Evolutionary conservation across 2,888 invertebrate genomes (phyloP), one percentile per base, ranked within the genome.

Genomic region (Cephus runcator): DNA sequence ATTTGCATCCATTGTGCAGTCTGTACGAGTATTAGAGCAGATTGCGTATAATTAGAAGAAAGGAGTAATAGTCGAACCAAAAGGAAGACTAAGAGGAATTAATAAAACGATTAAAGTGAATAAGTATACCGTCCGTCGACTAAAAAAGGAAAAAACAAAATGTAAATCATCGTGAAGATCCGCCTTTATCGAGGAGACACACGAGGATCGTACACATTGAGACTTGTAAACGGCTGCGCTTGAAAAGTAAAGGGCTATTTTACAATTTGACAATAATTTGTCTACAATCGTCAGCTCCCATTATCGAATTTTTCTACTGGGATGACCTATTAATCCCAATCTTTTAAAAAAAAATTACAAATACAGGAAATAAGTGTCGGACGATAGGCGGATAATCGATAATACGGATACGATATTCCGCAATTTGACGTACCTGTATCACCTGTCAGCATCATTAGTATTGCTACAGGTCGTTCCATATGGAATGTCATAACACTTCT

Each of bases 221-320:
- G 23, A 56, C 23, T 56, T 9, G 9, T 56, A 56, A 56, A 56
- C 9, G 23, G 56, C 56, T 23, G 56, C 56, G 23, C 31, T 31
- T 71, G 71, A 71, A 31, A 34, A 12, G 15, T 71, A 23, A 71
- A 71, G 31, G 9, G 15, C 71, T 71, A 12, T 31, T 77, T 33
- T 69, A 75, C 68, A 79, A 81, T 81, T 81, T 76, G 81, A 81
- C 80, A 81, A 81, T 81, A 81, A 79, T 81, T 81, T 81, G 77
- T 78, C 75, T 30, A n/a, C 40, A 34, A 33, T 75, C 69, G 73
- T 69, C 31, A 76, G 23, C 12, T 33, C 56, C 71, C 33, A 9
- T 34, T 31, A 71, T 71, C 31, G 12, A 71, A 71, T 31, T 71
- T 71, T 31, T 56, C 56, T 56, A 56, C 23, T 23, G 56, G 15